These are phyloP conservation scores for Archivesica marissinica DNA, from an alignment of 1,140 invertebrate genomes.

Conservation along the genomic window DNA sequence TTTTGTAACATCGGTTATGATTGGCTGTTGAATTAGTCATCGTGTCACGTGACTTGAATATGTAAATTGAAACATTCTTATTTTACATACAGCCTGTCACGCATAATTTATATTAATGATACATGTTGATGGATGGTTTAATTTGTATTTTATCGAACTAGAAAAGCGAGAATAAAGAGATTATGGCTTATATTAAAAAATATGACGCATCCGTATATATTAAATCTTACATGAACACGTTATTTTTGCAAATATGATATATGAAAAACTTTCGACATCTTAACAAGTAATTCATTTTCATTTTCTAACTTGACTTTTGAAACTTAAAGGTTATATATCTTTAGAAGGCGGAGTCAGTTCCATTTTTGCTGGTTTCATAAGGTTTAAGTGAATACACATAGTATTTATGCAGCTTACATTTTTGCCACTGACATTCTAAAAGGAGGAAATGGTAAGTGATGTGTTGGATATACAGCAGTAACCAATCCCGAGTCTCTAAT, in stretches of 20 bases:
- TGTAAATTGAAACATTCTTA: conserved; percentile 15
- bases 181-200: conserved; percentile 1
- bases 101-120: conserved; percentile 4
- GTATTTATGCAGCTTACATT: neutral
- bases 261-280: neutral
- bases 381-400: neutral
- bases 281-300: neutral
- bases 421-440: neutral
- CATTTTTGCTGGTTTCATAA: neutral
- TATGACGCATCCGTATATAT: neutral
- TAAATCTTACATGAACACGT: neutral
- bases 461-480: too few relatives aligned
- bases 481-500: too few relatives aligned
- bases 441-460: too few relatives aligned
- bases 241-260: neutral
- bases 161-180: neutral
- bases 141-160: conserved; percentile 8
- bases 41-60: neutral
- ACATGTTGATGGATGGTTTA: neutral
- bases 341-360: neutral
- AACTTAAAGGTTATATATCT: neutral
- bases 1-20: conserved; percentile 18
- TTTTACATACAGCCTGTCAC: conserved; percentile 18
- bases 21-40: conserved; percentile 10
- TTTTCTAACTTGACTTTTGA: neutral